Evolutionary conservation across 2,888 invertebrate species (phyloP), one percentile per base, ranked within the genome.

Genomic region (Drosophila ustulata): DNA sequence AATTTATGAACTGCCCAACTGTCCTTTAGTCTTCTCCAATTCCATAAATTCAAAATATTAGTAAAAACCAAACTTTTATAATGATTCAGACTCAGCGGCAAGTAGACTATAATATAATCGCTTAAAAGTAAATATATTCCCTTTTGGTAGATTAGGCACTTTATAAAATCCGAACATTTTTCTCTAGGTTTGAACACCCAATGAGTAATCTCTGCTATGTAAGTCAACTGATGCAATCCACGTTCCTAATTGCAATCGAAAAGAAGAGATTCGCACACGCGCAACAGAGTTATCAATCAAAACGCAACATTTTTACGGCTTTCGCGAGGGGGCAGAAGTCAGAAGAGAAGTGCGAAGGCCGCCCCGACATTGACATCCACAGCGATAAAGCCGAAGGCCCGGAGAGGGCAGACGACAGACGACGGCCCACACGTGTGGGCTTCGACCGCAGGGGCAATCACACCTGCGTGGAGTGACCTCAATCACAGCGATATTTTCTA

Each of bases 181-280:
- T 34, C 34, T 11, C 3, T 2, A 39, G 13, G 13, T 2, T 39
- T n/a, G 11, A n/a, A 13, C 6, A 39, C 5, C 6, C 13, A 39
- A 39, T 39, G n/a, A 39, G 13, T 39, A 13, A 39, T 39, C 4
- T 39, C 13, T 39, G 39, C 2, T 4, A 39, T 13, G 39, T 13
- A 11, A 9, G 13, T 7, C n/a, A 51, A 32, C 59, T 66, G 46
- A 64, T 51, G 55, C 65, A 64, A 77, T 73, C 18, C n/a, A 18
- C 8, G 2, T 39, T 30, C 43, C 18, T 28, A 58, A 73, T 77
- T 76, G 46, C 78, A 78, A 23, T 49, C 57, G 43, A 13, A 72
- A 57, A 28, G 23, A 53, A 28, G 41, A 45, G 34, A 43, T 53
- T 1, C 28, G 28, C 43, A 62, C 64, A 63, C 65, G 58, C 77